Base-by-base conservation (phyloP, 1,140 invertebrate genomes). In the Cherax quadricarinatus region DNA sequence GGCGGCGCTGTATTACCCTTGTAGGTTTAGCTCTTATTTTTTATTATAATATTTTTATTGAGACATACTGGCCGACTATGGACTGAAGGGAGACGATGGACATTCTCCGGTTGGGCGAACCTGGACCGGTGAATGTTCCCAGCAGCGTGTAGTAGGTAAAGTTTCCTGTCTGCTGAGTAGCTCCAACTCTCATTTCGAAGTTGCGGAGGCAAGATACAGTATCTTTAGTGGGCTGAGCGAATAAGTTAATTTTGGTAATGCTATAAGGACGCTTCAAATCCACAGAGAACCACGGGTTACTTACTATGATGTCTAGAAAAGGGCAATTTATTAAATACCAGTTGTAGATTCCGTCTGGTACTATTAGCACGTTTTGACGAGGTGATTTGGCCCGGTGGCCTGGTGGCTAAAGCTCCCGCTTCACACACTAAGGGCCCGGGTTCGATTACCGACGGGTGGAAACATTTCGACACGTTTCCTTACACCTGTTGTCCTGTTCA, bases 1-100 rank as follows among this genome's bases (percentile, higher is more conserved):
- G n/a, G n/a, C n/a, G n/a, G n/a, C n/a, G n/a, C n/a, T n/a, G n/a
- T n/a, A n/a, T n/a, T n/a, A n/a, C n/a, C n/a, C n/a, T n/a, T n/a
- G n/a, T n/a, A n/a, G n/a, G n/a, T n/a, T n/a, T n/a, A n/a, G n/a
- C n/a, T n/a, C n/a, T n/a, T n/a, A n/a, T n/a, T n/a, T n/a, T n/a
- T n/a, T n/a, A n/a, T n/a, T n/a, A n/a, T n/a, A n/a, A n/a, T n/a
- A 57, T 81, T 16, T 81, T 41, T 48, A 81, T 81, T 41, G 79
- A 81, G n/a, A 81, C 79, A 21, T 81, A 81, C 41, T 51, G 79
- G 41, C 79, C 79, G 16, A 7, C 41, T 18, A 81, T 18, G n/a
- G 79, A 41, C 16, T 12, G 41, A 6, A 41, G 4, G 12, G 79
- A 41, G 7, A 6, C 16, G 10, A 81, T 6, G 16, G 41, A 41